Evolutionary conservation across 2,888 invertebrate genomes (phyloP), one percentile per base, ranked within the genome.

Genomic region (Eupithecia abbreviata): DNA sequence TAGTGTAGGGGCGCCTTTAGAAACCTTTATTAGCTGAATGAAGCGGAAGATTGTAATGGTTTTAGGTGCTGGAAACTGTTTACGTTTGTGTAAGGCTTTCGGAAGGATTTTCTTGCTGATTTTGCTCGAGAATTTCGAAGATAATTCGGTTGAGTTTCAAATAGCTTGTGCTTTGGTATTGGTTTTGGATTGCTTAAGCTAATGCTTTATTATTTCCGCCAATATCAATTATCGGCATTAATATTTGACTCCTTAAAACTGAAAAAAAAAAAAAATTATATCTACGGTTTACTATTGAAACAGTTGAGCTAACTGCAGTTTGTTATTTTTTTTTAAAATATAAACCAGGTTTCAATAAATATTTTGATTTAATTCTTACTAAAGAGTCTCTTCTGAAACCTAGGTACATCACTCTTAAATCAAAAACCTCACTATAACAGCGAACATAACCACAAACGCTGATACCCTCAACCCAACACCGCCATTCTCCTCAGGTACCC

Each of bases 41-140:
- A 66, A n/a, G 72, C 74, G 76, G 74, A 78, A 76, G 78, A 78
- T 78, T 78, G 76, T 78, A 78, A 78, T 76, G 74, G 78, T 43
- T 76, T 78, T 74, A 78, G 76, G 69, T 74, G 72, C 70, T 74
- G 78, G 76, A 76, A 78, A 76, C 43, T 76, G 74, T 76, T 73
- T 18, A 66, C 69, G 55, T 68, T 70, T 73, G 42, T 75, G 76
- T 68, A 41, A 71, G 73, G 69, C 72, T 75, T 66, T 70, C 47
- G 47, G 13, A 72, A 74, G 72, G 18, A 72, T 74, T 74, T 78
- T 71, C 73, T 51, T 41, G 67, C 41, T 42, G 41, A 75, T 7
- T 73, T 69, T 69, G 68, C 12, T 68, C n/a, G 69, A 18, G 68
- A 66, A 66, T 66, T 42, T 47, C 12, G 1, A 18, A 18, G 30